A percentile compares a stretch with the other conserved stretches of the same genome.
These are phyloP conservation scores for Corythoichthys intestinalis DNA, from an alignment of 2,113 vertebrate genomes.

Conservation along the genomic window DNA sequence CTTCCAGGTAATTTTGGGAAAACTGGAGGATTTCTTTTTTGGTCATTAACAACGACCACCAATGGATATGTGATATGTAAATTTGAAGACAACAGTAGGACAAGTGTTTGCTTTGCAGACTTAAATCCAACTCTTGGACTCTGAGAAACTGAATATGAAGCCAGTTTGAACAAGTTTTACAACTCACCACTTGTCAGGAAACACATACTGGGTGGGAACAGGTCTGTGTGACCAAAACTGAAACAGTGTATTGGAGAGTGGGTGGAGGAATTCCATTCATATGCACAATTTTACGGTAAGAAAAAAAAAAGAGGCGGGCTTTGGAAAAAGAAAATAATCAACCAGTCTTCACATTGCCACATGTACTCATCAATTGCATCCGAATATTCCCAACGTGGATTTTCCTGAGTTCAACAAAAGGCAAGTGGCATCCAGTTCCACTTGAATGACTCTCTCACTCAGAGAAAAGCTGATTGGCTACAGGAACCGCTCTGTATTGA, in stretches of 20 bases:
- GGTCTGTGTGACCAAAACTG: conserved; percentile 27
- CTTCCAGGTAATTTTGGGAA: no score
- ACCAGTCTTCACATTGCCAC: conserved; percentile 26
- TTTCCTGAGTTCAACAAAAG: conserved; percentile 1
- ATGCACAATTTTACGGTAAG: conserved; percentile 3
- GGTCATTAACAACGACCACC: no score
- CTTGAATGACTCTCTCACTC: conserved; percentile 9
- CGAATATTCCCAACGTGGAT: neutral
- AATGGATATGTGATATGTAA: no score
- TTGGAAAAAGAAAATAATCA: neutral
- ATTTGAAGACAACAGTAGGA: no score
- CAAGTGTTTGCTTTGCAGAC: neutral
- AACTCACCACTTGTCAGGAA: conserved; percentile 22
- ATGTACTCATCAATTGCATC: conserved; percentile 1
- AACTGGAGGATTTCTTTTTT: no score
- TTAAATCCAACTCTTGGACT: neutral
- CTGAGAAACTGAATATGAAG: neutral
- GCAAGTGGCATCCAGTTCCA: conserved; percentile 11
- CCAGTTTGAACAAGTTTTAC: conserved; percentile 49
- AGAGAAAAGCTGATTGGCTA: conserved; percentile 42
- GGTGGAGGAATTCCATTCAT: conserved; percentile 19
- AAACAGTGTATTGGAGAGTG: conserved; percentile 15
- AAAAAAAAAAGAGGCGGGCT: neutral
- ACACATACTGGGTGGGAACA: conserved; percentile 15
- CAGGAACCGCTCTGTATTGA: neutral